phyloP scores from a whole-genome alignment of 2,113 vertebrate species.

The Pundamilia nyererei region DNA sequence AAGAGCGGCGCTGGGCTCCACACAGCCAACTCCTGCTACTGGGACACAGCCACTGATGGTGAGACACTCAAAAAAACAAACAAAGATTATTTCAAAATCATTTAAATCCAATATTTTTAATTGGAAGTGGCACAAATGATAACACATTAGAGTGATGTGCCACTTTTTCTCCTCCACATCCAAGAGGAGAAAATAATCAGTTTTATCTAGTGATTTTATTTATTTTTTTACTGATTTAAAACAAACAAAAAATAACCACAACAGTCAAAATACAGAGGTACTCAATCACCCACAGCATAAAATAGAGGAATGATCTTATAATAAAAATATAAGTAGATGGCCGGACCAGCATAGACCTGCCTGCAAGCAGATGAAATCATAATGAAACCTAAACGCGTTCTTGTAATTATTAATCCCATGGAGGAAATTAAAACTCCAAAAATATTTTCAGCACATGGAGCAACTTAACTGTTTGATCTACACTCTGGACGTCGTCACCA shows the following conservation, averaged over 20 bases:
- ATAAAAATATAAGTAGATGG: neutral
- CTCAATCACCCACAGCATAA: neutral
- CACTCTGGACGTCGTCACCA: neutral
- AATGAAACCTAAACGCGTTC: neutral
- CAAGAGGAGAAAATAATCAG: neutral
- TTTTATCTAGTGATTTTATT: neutral
- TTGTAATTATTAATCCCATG: neutral
- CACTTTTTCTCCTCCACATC: neutral
- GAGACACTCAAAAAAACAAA: constrained; percentile 19
- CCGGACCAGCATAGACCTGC: neutral
- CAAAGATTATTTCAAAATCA: neutral
- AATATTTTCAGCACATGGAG: neutral
- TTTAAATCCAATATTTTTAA: neutral
- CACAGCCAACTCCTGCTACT: constrained; percentile 94
- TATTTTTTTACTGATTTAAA: neutral
- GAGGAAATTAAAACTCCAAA: neutral
- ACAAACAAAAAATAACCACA: neutral
- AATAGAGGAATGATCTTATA: neutral
- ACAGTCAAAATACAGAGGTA: neutral
- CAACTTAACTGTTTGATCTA: neutral
- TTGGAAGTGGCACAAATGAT: neutral
- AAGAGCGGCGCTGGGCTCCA: constrained; percentile 93
- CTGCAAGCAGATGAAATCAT: neutral
- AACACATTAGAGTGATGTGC: neutral
- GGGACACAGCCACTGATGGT: constrained; percentile 96